Base-by-base conservation (phyloP, 2,113 vertebrate species). In the Anser brachyrhynchus region DNA sequence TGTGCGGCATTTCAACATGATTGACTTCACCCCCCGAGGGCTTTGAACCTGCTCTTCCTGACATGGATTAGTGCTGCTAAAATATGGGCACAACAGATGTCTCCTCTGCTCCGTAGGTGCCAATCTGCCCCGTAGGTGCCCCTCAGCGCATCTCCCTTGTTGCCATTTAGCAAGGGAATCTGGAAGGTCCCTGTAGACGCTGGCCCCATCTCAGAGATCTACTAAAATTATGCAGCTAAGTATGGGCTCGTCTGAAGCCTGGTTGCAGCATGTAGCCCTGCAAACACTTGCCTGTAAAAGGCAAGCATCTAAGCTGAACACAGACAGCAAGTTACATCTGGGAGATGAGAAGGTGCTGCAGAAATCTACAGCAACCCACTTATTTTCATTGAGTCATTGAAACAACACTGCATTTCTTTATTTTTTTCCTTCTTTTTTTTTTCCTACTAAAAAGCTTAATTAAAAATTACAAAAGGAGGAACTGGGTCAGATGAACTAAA, bases 81-180 rank as follows among this genome's bases (percentile, higher is more conserved):
- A 96, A 96, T 90, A 94, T 13, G 72, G 90, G 75, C 71, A 66
- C 71, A 70, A 58, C 96, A 96, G 93, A 95, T 97, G 94, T 84
- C 94, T 78, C 86, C 78, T 52, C 92, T 58, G 87, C 64, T 43
- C 41, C 78, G 51, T 90, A 90, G 78, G 74, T 96, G 94, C 85
- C 93, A 86, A 4, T 83, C 39, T 80, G 67, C n/a, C 71, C 74
- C 74, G 61, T 79, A n/a, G 43, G 33, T 87, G 81, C 77, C 84
- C 74, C 74, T 54, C 61, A 29, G 61, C 1, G 4, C 57, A 82
- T 84, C 62, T 87, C 33, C 29, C 84, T 44, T 44, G 17, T 31
- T 90, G 64, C 37, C 58, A 4, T 73, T 93, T 78, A 71, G 23
- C 43, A 77, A 69, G 46, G 41, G 16, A 71, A 51, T 67, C 52